phyloP scores from a whole-genome alignment of 1,140 invertebrate genomes.

The Harpegnathos saltator region DNA sequence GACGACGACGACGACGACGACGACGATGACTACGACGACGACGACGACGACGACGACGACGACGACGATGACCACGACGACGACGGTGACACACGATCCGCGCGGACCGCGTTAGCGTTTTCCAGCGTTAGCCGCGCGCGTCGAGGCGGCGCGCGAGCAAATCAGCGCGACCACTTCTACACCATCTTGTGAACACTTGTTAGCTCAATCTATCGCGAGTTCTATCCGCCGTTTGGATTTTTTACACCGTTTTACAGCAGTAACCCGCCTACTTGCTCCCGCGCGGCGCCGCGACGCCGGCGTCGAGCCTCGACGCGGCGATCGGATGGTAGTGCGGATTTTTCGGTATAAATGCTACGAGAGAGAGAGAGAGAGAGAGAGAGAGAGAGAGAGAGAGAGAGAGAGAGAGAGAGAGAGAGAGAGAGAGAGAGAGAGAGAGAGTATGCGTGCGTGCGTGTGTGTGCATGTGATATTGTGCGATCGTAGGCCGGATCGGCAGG shows the following conservation, averaged over 20 bases:
- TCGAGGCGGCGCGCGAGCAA: constrained; percentile 32
- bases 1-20: constrained; percentile 1
- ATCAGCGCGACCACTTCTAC: constrained; percentile 40
- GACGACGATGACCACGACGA: constrained; percentile 27
- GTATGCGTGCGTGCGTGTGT: no score
- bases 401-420: not conserved
- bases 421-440: not conserved
- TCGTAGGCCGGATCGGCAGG: not conserved
- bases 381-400: not conserved
- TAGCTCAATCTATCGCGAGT: constrained; percentile 62
- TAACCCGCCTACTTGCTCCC: constrained; percentile 41
- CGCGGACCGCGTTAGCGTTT: not conserved
- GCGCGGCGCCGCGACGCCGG: constrained; percentile 44
- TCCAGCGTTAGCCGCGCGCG: constrained; percentile 1
- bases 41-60: constrained; percentile 7
- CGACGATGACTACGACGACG: no score
- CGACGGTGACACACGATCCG: constrained; percentile 2
- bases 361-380: not conserved
- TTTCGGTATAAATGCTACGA: not conserved
- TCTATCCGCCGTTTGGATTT: constrained; percentile 68
- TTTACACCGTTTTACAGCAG: constrained; percentile 72
- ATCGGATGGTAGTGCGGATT: not conserved
- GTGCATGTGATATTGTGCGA: not conserved
- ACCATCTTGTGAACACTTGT: constrained; percentile 21
- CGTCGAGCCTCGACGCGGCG: constrained; percentile 4